Evolutionary conservation across 2,888 invertebrate species (phyloP).

Genomic region (Metopia argyrocephala): DNA sequence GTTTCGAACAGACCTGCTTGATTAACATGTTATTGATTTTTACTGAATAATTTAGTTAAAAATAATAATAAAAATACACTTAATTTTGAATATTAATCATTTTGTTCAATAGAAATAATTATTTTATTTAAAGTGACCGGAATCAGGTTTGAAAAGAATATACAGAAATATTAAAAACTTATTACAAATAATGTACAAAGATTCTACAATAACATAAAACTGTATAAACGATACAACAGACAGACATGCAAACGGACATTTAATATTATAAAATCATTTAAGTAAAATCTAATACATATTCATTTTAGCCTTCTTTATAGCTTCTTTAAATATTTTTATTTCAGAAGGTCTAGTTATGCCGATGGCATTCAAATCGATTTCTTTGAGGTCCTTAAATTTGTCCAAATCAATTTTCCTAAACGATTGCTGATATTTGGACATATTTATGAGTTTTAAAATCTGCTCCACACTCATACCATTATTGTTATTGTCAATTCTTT

Average conservation of each 20-base stretch:
- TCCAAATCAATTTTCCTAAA: slow-evolving; percentile 43
- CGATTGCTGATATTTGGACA: slow-evolving; percentile 40
- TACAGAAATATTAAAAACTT: background rate
- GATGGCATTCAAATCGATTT: slow-evolving; percentile 54
- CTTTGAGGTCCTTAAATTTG: slow-evolving; percentile 42
- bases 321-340: slow-evolving; percentile 29
- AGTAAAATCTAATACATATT: background rate
- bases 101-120: slow-evolving; percentile 2
- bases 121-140: slow-evolving; percentile 40
- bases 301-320: slow-evolving; percentile 25
- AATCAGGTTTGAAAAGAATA: background rate
- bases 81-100: slow-evolving; percentile 35
- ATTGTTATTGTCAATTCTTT: slow-evolving; percentile 11
- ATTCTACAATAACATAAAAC: background rate
- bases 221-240: background rate
- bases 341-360: slow-evolving; percentile 48
- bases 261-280: background rate
- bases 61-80: background rate
- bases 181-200: background rate
- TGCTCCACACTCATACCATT: slow-evolving; percentile 4
- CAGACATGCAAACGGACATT: too few relatives aligned
- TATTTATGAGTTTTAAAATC: slow-evolving; percentile 47
- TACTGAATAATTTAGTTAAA: background rate
- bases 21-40: background rate
- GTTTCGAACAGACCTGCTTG: background rate